Base-by-base conservation (phyloP, 2,888 invertebrate genomes). In the Epicampocera succincta region DNA sequence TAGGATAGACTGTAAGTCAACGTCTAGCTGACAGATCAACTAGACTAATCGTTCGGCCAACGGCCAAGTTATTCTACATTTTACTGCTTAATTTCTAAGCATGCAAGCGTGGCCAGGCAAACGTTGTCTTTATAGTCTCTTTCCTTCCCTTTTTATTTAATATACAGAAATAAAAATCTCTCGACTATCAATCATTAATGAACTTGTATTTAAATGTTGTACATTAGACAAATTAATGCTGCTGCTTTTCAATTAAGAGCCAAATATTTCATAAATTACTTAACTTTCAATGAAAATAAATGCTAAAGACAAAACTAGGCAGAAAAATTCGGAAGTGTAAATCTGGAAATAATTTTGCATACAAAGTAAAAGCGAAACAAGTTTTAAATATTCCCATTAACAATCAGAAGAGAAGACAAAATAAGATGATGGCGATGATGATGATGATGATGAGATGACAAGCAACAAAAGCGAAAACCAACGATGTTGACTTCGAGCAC, bases 391-490 rank as follows among this genome's bases (percentile, higher is more conserved):
- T 75, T 68, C 9, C 44, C 60, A 75, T 68, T 60, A 75, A 68
- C 58, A 33, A 52, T 21, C 17, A 52, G 33, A 48, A 33, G 19
- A 12, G 19, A 15, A 17, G 4, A 61, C 38, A 48, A 46, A 19
- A 25, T 19, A 25, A 66, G 56, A 38, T 60, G 42, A 44, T 44
- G 58, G 58, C 75, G 79, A 71, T 72, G 56, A 38, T 60, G 42
- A 44, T 44, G 58, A 52, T 80, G 79, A 71, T 72, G 80, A 60
- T 46, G 61, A 69, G 68, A 77, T 73, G 54, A 74, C 77, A 61
- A 73, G 65, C 40, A 58, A 69, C 63, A 82, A 65, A 56, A 73
- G 58, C 73, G 65, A 65, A 72, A 60, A 80, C 65, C 54, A 71
- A 80, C 65, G 52, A 74, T 54, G 44, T 52, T 77, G 73, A 69